A percentile compares a stretch with the other conserved stretches of the same genome.
phyloP scores from a whole-genome alignment of 2,888 invertebrate species.

The Papilio demoleus region DNA sequence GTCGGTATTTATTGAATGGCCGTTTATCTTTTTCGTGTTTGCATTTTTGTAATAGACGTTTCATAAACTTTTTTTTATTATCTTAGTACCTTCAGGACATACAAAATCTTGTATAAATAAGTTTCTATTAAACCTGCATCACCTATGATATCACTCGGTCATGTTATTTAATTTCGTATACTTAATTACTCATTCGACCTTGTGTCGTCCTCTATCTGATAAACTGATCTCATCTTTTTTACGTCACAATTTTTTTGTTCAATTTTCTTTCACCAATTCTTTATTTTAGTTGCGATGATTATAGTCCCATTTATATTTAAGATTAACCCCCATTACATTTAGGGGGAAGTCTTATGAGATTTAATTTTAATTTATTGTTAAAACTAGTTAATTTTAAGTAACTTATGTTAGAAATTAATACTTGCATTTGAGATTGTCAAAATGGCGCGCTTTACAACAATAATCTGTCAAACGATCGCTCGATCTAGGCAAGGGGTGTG shows the following conservation, averaged over 20 bases:
- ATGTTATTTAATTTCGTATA: constrained; percentile 22
- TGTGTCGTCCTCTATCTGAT: constrained; percentile 22
- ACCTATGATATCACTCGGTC: constrained; percentile 29
- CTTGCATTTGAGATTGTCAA: too few species aligned
- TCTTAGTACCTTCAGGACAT: neutral
- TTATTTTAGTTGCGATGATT: too few species aligned
- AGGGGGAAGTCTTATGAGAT: too few species aligned
- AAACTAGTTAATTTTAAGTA: too few species aligned
- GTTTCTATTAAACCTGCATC: neutral
- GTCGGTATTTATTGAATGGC: neutral
- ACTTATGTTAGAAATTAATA: too few species aligned
- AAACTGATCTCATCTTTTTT: constrained; percentile 2
- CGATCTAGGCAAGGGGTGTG: too few species aligned
- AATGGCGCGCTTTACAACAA: too few species aligned
- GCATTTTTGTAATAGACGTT: neutral
- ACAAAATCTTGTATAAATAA: neutral
- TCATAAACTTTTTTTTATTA: neutral
- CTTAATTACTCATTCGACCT: constrained; percentile 29
- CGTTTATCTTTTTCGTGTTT: neutral
- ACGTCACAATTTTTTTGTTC: neutral
- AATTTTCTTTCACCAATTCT: too few species aligned
- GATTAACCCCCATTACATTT: too few species aligned
- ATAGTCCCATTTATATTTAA: neutral
- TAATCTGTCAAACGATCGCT: too few species aligned
- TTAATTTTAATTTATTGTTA: too few species aligned